A percentile compares a stretch with the other conserved stretches of the same genome.
These are phyloP conservation scores for Colistium nudipinnis DNA, from an alignment of 2,113 vertebrate genomes.

Conservation along the genomic window DNA sequence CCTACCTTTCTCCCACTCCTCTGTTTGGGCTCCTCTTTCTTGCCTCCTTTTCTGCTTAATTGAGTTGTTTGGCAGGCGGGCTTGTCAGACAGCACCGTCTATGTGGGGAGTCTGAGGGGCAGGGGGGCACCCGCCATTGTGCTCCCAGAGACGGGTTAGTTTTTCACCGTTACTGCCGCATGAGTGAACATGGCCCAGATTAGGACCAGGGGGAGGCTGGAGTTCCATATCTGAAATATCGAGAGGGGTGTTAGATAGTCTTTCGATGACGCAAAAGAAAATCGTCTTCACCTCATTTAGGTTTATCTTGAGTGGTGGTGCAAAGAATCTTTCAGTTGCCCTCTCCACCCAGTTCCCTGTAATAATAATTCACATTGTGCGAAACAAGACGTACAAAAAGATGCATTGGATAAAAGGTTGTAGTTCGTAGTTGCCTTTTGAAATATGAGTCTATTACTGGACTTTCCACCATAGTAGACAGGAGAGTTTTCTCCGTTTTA, in stretches of 20 bases:
- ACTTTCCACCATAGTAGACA: not conserved
- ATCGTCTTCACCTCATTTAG: not conserved
- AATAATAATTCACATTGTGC: not conserved
- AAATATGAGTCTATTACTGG: not conserved
- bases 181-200: conserved; percentile 75
- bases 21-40: conserved; percentile 80
- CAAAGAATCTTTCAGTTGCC: not conserved
- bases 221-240: conserved; percentile 41
- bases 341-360: not conserved
- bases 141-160: conserved; percentile 80
- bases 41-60: conserved; percentile 84
- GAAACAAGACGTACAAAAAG: not conserved
- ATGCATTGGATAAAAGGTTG: too few species aligned
- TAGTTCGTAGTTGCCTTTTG: not conserved
- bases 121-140: conserved; percentile 75
- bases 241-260: not conserved
- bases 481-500: conserved; percentile 46
- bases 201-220: conserved; percentile 17
- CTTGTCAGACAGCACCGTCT: conserved; percentile 79
- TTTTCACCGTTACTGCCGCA: conserved; percentile 84
- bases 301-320: not conserved
- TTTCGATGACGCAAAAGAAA: not conserved
- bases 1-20: conserved; percentile 71
- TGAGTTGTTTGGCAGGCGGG: conserved; percentile 85
- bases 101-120: conserved; percentile 82